Conservation (phyloP, 2,888 invertebrate genomes). For the Carcina quercana region DNA sequence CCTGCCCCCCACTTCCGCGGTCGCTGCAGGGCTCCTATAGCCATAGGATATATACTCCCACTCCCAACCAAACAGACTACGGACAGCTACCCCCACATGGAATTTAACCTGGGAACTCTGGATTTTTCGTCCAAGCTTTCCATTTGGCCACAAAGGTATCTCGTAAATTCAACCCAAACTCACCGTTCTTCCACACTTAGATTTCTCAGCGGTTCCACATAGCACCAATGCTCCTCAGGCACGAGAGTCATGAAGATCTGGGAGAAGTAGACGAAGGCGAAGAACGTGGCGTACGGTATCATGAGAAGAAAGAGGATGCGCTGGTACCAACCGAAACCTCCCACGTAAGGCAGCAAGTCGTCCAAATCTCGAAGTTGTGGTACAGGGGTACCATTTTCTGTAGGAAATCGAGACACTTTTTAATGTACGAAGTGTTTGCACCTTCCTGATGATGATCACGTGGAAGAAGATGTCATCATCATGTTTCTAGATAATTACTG, state of each 20-base stretch:
- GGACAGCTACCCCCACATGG: too few species aligned
- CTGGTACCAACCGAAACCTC: constrained; percentile 65
- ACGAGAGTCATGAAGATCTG: constrained; percentile 65
- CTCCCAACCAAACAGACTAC: too few species aligned
- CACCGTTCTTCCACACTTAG: constrained; percentile 46
- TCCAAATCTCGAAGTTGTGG: constrained; percentile 48
- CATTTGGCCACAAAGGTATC: too few species aligned
- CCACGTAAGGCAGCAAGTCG: constrained; percentile 53
- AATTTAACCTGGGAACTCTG: too few species aligned
- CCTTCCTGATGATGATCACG: neutral
- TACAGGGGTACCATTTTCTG: constrained; percentile 25
- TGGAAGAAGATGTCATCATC: neutral
- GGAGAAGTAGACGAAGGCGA: constrained; percentile 62
- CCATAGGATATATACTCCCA: too few species aligned
- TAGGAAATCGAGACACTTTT: neutral
- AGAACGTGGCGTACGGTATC: constrained; percentile 64
- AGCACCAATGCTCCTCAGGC: constrained; percentile 57
- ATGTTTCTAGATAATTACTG: too few species aligned
- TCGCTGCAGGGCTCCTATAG: too few species aligned
- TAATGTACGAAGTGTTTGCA: neutral
- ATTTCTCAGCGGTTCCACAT: constrained; percentile 38
- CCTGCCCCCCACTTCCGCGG: too few species aligned
- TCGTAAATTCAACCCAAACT: too few species aligned
- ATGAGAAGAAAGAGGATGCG: constrained; percentile 55
- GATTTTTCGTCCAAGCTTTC: too few species aligned